phyloP scores from a whole-genome alignment of 2,888 invertebrate genomes.

The Acanthosoma haemorrhoidale region DNA sequence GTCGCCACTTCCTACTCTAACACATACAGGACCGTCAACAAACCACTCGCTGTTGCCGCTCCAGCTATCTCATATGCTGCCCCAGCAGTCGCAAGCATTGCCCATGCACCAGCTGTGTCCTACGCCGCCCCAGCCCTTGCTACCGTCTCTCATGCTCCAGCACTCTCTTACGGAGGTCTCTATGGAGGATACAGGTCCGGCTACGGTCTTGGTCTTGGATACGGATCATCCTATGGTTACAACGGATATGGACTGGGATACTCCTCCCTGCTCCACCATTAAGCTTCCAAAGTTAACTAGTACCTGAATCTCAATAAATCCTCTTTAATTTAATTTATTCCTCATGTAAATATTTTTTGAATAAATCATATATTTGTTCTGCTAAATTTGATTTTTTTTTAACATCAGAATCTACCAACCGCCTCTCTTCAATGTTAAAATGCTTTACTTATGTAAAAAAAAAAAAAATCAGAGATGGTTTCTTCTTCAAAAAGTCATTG shows the following conservation, averaged over 20 bases:
- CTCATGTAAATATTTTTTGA: constrained; percentile 3
- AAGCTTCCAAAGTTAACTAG: neutral
- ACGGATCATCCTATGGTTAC: too few relatives aligned
- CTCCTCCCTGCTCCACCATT: neutral
- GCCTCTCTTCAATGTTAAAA: too few relatives aligned
- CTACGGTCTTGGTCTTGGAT: neutral
- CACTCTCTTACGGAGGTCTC: constrained; percentile 9
- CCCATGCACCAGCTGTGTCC: constrained; percentile 39
- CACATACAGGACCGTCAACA: neutral
- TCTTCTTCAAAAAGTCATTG: too few relatives aligned
- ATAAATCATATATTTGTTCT: constrained; percentile 6
- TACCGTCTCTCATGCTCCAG: neutral
- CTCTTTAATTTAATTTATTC: constrained; percentile 3
- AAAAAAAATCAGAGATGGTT: too few relatives aligned
- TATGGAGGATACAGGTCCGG: too few relatives aligned
- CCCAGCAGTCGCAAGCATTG: constrained; percentile 37
- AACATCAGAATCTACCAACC: too few relatives aligned
- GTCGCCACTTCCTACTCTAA: too few relatives aligned
- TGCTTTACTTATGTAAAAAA: too few relatives aligned
- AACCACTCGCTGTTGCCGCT: constrained; percentile 40
- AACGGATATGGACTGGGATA: neutral
- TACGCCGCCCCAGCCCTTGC: constrained; percentile 38
- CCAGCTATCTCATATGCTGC: constrained; percentile 16
- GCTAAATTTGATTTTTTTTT: too few relatives aligned
- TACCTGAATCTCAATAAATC: neutral